Conservation (phyloP, 2,888 invertebrate species). For the Trachelus iudaicus region DNA sequence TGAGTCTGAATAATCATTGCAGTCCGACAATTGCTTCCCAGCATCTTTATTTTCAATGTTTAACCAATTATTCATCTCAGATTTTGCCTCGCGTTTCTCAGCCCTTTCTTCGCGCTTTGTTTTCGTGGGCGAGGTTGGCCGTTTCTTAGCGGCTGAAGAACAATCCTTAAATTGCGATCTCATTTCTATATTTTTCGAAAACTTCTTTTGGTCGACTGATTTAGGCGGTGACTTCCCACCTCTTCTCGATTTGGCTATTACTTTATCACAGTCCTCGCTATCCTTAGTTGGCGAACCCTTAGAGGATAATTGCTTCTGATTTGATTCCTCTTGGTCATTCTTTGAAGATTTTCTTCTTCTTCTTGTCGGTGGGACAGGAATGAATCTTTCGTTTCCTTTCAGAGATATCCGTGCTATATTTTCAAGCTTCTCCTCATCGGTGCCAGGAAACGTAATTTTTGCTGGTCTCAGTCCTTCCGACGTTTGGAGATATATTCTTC, state of each 20-base stretch:
- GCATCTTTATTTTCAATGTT: neutral
- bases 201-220: constrained; percentile 29
- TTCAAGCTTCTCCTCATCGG: constrained; percentile 65
- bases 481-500: constrained; percentile 79
- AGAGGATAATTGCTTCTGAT: constrained; percentile 64
- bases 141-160: constrained; percentile 47
- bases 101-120: constrained; percentile 60
- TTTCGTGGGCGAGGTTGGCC: constrained; percentile 41
- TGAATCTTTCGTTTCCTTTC: constrained; percentile 52
- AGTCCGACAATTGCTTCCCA: neutral
- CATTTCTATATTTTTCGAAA: constrained; percentile 21
- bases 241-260: constrained; percentile 43
- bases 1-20: neutral
- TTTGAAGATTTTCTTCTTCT: constrained; percentile 64
- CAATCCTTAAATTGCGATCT: neutral
- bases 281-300: constrained; percentile 42
- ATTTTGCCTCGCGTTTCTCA: constrained; percentile 64
- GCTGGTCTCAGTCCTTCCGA: constrained; percentile 77
- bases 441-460: constrained; percentile 70
- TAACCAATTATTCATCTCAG: neutral
- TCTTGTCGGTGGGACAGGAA: constrained; percentile 57
- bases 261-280: constrained; percentile 40
- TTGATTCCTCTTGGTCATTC: constrained; percentile 65
- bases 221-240: constrained; percentile 60
- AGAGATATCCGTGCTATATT: constrained; percentile 64